A percentile compares a stretch with the other conserved stretches of the same genome.
Evolutionary conservation across 2,113 vertebrate genomes (phyloP).

Genomic region (Arizona elegans): DNA sequence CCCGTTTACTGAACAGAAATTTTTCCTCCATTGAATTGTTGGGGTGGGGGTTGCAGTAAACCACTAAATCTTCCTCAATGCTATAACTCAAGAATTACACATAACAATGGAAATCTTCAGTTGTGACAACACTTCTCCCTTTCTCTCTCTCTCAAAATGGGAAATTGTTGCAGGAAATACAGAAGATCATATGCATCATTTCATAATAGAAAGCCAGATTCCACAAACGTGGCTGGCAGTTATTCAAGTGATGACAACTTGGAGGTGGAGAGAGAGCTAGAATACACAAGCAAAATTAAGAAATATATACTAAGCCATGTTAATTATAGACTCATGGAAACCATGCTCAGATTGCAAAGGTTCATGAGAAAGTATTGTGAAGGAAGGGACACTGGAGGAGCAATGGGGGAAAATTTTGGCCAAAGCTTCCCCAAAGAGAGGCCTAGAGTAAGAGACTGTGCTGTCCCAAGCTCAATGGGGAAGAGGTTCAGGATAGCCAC

Average conservation of each 20-base stretch:
- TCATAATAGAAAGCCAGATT: neutral
- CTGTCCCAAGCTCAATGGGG: neutral
- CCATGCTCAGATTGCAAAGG: neutral
- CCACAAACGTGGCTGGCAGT: neutral
- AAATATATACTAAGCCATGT: neutral
- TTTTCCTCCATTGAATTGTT: neutral
- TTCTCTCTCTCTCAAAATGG: neutral
- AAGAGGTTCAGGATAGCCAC: neutral
- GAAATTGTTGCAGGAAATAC: neutral
- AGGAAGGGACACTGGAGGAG: neutral
- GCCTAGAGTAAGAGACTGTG: neutral
- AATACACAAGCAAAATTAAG: constrained; percentile 16
- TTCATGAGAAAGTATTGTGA: neutral
- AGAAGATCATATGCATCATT: neutral
- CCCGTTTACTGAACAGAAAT: neutral
- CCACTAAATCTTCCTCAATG: neutral
- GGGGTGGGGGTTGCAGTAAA: neutral
- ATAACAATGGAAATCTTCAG: neutral
- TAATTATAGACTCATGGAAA: neutral
- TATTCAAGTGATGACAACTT: neutral
- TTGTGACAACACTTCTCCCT: neutral
- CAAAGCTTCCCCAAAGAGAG: neutral
- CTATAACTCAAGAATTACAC: neutral
- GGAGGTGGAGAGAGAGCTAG: neutral
- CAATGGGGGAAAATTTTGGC: neutral